These are phyloP conservation scores for Nicator chloris DNA, from an alignment of 2,113 vertebrate genomes.

Conservation along the genomic window DNA sequence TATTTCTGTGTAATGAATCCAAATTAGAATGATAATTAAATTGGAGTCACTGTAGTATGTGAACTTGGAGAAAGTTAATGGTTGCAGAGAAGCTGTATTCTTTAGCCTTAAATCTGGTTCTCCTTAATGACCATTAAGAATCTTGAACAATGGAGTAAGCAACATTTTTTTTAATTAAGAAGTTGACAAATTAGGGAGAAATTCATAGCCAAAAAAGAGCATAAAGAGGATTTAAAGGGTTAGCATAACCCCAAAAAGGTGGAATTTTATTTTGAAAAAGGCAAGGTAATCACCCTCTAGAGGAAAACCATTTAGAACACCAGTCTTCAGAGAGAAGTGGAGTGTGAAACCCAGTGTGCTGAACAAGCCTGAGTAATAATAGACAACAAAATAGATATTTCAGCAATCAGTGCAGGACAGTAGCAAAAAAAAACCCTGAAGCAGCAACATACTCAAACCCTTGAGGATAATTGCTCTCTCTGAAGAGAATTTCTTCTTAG, in stretches of 20 bases:
- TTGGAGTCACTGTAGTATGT: background rate
- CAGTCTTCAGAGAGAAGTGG: background rate
- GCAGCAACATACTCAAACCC: background rate
- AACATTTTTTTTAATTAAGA: background rate
- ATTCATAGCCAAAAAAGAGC: background rate
- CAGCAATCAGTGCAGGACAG: background rate
- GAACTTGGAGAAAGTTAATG: background rate
- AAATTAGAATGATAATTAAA: background rate
- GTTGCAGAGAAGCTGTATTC: background rate
- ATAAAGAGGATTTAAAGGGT: background rate
- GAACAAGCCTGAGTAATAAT: conserved; percentile 2
- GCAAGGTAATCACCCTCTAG: background rate
- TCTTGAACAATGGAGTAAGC: background rate
- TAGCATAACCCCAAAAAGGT: background rate
- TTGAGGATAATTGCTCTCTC: background rate
- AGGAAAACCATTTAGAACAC: background rate
- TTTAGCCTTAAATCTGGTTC: background rate
- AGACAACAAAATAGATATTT: conserved; percentile 6
- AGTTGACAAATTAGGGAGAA: background rate
- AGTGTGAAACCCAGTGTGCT: conserved; percentile 24
- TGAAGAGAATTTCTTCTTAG: background rate
- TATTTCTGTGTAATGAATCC: background rate
- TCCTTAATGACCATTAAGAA: background rate
- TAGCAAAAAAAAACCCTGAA: background rate
- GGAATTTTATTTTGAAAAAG: conserved; percentile 9